phyloP scores from a whole-genome alignment of 2,888 invertebrate species.

The Sinelater perroti region DNA sequence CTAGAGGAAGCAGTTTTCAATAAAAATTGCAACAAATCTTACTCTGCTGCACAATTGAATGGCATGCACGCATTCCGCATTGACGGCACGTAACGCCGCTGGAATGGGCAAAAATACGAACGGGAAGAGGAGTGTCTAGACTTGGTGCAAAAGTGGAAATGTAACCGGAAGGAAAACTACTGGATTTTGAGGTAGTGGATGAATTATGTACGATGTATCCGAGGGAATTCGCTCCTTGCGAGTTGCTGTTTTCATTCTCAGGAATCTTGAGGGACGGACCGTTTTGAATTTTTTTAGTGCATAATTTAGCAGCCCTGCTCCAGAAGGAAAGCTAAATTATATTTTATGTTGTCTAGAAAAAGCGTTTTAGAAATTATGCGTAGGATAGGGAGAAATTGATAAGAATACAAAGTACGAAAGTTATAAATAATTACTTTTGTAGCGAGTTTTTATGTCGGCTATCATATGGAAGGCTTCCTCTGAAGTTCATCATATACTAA shows the following conservation, averaged over 20 bases:
- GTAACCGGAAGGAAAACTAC: conserved; percentile 61
- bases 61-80: conserved; percentile 25
- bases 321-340: conserved; percentile 6
- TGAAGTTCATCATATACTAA: conserved; percentile 13
- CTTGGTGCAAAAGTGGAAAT: conserved; percentile 53
- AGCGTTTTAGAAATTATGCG: not conserved
- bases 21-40: too few relatives aligned
- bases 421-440: not conserved
- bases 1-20: too few relatives aligned
- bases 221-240: conserved; percentile 32
- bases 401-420: not conserved
- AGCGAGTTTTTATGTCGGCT: conserved; percentile 6
- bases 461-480: conserved; percentile 3
- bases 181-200: conserved; percentile 58
- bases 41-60: too few relatives aligned
- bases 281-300: conserved; percentile 25
- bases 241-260: conserved; percentile 36
- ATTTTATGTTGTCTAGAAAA: conserved; percentile 4
- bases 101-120: conserved; percentile 33
- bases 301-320: conserved; percentile 20
- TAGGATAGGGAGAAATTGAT: not conserved
- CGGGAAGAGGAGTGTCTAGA: conserved; percentile 34
- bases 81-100: conserved; percentile 29
- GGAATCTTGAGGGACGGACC: conserved; percentile 27
- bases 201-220: conserved; percentile 60